Conservation (phyloP, 1,140 invertebrate species). For the Semibalanus balanoides region DNA sequence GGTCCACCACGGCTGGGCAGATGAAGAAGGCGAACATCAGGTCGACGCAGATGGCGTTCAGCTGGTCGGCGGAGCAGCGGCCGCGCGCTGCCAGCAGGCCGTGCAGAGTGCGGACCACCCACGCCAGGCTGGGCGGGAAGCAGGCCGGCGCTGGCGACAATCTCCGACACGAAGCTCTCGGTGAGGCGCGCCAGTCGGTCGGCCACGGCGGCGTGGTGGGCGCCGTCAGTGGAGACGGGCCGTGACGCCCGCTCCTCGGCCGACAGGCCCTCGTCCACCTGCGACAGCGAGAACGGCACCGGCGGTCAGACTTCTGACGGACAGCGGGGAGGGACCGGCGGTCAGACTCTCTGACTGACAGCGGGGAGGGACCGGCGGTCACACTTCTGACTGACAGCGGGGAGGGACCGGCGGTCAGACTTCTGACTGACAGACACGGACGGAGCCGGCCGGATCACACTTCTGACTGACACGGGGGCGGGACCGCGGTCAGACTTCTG, state of each 20-base stretch:
- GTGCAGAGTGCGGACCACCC: slow-evolving; percentile 42
- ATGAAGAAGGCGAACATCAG: slow-evolving; percentile 87
- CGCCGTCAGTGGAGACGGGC: too few relatives aligned
- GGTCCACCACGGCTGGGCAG: slow-evolving; percentile 90
- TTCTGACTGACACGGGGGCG: too few relatives aligned
- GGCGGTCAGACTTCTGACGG: too few relatives aligned
- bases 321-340: too few relatives aligned
- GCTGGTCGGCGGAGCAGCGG: slow-evolving; percentile 28
- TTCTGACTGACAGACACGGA: too few relatives aligned
- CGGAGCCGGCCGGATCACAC: too few relatives aligned
- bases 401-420: too few relatives aligned
- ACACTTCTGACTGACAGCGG: too few relatives aligned
- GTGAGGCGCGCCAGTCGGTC: slow-evolving; percentile 39
- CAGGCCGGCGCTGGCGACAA: slow-evolving; percentile 76
- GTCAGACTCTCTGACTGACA: too few relatives aligned
- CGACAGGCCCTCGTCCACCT: not conserved
- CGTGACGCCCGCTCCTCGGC: not conserved
- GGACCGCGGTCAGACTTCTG: too few relatives aligned
- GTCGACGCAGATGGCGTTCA: slow-evolving; percentile 72
- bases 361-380: too few relatives aligned
- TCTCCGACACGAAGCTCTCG: slow-evolving; percentile 31
- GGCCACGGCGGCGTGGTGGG: slow-evolving; percentile 41
- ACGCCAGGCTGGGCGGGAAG: slow-evolving; percentile 61
- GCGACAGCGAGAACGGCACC: too few relatives aligned
- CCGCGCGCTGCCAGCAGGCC: slow-evolving; percentile 30